Percentiles rank a stretch among this genome's conserved stretches.
Evolutionary conservation across 1,140 invertebrate species (phyloP).

Genomic region (Brachionus rubens): DNA sequence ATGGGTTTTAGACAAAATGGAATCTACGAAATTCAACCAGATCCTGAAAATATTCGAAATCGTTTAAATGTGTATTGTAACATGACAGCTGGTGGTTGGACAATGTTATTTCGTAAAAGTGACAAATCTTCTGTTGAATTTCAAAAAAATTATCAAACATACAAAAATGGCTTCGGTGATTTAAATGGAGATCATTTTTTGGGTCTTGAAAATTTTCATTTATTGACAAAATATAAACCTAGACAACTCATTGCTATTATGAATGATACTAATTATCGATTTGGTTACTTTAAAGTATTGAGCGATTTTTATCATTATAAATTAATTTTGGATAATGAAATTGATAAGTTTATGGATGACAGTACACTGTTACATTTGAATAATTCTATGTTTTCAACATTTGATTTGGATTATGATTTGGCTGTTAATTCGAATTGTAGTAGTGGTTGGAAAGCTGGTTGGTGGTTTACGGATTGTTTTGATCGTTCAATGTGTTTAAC

Average conservation of each 20-base stretch:
- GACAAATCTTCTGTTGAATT: neutral
- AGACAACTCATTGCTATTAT: constrained; percentile 21
- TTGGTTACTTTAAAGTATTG: neutral
- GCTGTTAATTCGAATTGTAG: constrained; percentile 44
- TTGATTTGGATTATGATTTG: constrained; percentile 39
- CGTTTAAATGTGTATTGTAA: constrained; percentile 34
- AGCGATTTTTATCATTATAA: constrained; percentile 41
- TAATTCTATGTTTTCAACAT: constrained; percentile 40
- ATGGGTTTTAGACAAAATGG: constrained; percentile 20
- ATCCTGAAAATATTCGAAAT: neutral
- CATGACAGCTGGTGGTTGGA: constrained; percentile 30
- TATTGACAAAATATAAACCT: neutral
- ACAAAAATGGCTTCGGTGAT: constrained; percentile 39
- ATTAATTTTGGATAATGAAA: constrained; percentile 27
- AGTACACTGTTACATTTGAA: neutral
- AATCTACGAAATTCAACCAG: constrained; percentile 23
- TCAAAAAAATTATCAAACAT: neutral
- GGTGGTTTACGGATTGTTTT: constrained; percentile 46
- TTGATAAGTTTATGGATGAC: constrained; percentile 19
- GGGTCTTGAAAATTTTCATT: constrained; percentile 32
- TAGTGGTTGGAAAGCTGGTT: constrained; percentile 42
- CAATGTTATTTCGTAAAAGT: constrained; percentile 13
- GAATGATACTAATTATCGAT: constrained; percentile 27
- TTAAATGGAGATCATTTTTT: constrained; percentile 37
- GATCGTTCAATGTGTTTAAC: constrained; percentile 32